phyloP scores from a whole-genome alignment of 1,140 invertebrate genomes.

The Ips nitidus region DNA sequence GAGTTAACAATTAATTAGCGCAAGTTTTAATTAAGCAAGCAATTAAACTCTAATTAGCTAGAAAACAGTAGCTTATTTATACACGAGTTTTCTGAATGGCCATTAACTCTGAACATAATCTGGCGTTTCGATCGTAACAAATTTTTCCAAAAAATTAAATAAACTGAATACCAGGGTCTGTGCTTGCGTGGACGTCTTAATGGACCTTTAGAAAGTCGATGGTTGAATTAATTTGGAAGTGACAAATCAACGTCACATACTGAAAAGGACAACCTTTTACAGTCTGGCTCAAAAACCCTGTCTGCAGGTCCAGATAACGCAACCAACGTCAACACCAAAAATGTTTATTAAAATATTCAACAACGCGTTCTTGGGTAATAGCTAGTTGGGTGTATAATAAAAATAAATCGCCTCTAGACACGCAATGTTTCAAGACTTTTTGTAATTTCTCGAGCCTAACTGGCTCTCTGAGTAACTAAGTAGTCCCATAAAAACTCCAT shows the following conservation, averaged over 20 bases:
- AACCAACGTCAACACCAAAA: slow-evolving; percentile 3
- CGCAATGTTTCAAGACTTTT: slow-evolving; percentile 21
- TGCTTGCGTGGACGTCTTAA: slow-evolving; percentile 1
- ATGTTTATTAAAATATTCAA: slow-evolving; percentile 25
- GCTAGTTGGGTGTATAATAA: slow-evolving; percentile 22
- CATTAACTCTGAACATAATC: slow-evolving; percentile 16
- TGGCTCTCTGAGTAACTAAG: slow-evolving; percentile 27
- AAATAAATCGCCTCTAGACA: slow-evolving; percentile 23
- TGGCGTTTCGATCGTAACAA: slow-evolving; percentile 15
- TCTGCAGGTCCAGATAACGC: background rate
- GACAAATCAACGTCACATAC: background rate
- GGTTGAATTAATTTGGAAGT: background rate
- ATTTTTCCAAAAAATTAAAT: slow-evolving; percentile 29
- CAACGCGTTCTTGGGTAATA: slow-evolving; percentile 11
- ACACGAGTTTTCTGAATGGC: slow-evolving; percentile 19
- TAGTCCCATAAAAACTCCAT: slow-evolving; percentile 35
- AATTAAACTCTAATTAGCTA: slow-evolving; percentile 35
- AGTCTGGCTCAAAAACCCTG: background rate
- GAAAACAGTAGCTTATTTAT: slow-evolving; percentile 34
- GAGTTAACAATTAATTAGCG: slow-evolving; percentile 25
- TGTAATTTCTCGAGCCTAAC: slow-evolving; percentile 14
- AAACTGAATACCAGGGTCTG: slow-evolving; percentile 2
- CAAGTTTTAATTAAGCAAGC: slow-evolving; percentile 34
- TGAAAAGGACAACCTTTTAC: background rate
- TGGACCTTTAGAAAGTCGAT: background rate